phyloP scores from a whole-genome alignment of 1,140 invertebrate species.

The Daktulosphaira vitifoliae region DNA sequence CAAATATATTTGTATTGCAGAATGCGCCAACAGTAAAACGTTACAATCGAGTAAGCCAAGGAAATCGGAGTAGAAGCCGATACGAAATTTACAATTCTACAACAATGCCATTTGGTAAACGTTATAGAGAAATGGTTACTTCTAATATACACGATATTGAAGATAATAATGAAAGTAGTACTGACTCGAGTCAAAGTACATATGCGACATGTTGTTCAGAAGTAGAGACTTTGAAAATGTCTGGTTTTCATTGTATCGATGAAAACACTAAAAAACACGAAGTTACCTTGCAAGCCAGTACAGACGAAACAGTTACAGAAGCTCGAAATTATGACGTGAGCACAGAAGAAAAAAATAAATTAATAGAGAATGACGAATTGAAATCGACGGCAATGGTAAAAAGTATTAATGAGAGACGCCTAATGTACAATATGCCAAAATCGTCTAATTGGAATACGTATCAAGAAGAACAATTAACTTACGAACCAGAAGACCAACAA shows the following conservation, averaged over 20 bases:
- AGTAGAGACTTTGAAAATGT: constrained; percentile 30
- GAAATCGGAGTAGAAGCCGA: constrained; percentile 26
- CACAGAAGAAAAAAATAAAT: not conserved
- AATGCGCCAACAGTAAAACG: constrained; percentile 4
- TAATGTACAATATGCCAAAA: constrained; percentile 30
- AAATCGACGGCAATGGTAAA: constrained; percentile 4
- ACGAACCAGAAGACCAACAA: constrained; percentile 38
- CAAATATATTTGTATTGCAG: not conserved
- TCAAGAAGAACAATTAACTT: constrained; percentile 39
- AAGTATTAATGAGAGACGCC: not conserved
- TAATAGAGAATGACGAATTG: not conserved
- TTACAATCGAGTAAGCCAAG: constrained; percentile 2
- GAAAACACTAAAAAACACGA: constrained; percentile 12
- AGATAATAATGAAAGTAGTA: constrained; percentile 11
- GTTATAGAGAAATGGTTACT: constrained; percentile 31
- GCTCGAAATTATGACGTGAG: constrained; percentile 29
- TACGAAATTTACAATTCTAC: constrained; percentile 37
- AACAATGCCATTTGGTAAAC: constrained; percentile 35
- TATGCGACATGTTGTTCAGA: constrained; percentile 32
- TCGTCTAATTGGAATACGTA: constrained; percentile 28
- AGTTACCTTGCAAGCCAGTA: constrained; percentile 10
- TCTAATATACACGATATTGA: not conserved
- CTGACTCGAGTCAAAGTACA: constrained; percentile 18
- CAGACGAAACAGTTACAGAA: constrained; percentile 19
- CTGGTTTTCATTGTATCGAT: constrained; percentile 34